Evolutionary conservation across 1,140 invertebrate species (phyloP).

Genomic region (Aphis craccivora): DNA sequence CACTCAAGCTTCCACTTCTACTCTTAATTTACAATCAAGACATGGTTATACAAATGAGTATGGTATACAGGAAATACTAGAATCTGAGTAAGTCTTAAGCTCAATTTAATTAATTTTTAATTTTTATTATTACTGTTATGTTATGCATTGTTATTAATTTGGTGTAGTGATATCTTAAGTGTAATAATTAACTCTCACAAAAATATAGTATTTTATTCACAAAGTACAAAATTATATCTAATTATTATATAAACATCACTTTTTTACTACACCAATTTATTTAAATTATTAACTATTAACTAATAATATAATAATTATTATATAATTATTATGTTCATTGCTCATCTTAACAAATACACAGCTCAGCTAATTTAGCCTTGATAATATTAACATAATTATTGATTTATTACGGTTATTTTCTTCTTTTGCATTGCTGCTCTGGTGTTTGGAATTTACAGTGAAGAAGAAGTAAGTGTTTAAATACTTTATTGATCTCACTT

Average conservation of each 20-base stretch:
- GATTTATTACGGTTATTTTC: conserved; percentile 51
- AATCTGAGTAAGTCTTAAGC: conserved; percentile 44
- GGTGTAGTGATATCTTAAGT: neutral
- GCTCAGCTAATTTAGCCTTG: conserved; percentile 25
- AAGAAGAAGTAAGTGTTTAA: conserved; percentile 56
- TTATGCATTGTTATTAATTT: neutral
- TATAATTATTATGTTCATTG: neutral
- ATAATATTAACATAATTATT: conserved; percentile 38
- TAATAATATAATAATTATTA: neutral
- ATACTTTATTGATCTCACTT: conserved; percentile 5
- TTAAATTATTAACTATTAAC: neutral
- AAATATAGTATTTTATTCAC: neutral
- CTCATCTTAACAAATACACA: neutral
- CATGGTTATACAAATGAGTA: conserved; percentile 56
- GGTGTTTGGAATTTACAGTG: conserved; percentile 57
- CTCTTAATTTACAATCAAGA: conserved; percentile 48
- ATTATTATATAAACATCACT: neutral
- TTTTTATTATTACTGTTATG: neutral
- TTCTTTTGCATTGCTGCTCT: conserved; percentile 53
- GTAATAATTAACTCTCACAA: neutral
- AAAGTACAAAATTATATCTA: neutral
- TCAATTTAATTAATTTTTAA: neutral
- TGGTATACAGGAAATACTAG: conserved; percentile 55
- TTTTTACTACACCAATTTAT: conserved; percentile 9
- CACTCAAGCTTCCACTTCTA: conserved; percentile 53